Conservation (phyloP, 2,113 vertebrate species). For the Pelecanus crispus region DNA sequence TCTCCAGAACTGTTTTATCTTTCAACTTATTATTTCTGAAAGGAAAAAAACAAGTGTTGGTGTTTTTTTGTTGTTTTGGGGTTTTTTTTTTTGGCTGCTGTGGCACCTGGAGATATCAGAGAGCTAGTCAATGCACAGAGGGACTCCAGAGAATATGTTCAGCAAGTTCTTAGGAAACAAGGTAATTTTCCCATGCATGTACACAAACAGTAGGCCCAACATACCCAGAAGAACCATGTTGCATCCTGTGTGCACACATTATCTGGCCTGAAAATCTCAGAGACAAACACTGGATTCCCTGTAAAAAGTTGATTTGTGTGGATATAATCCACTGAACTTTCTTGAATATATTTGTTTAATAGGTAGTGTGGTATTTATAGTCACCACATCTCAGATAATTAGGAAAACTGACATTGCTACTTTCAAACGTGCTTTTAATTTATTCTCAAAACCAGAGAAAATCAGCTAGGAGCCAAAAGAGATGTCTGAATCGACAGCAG, state of each 20-base stretch:
- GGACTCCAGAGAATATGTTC: neutral
- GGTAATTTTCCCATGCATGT: neutral
- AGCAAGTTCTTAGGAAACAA: neutral
- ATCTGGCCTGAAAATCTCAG: neutral
- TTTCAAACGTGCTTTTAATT: neutral
- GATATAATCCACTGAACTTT: neutral
- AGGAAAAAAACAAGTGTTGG: neutral
- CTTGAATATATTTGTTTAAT: neutral
- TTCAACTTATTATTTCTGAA: neutral
- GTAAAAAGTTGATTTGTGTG: neutral
- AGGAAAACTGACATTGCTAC: neutral
- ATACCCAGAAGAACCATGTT: neutral
- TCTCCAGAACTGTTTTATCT: neutral
- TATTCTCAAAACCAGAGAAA: constrained; percentile 24
- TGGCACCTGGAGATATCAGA: neutral
- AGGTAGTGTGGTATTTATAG: neutral
- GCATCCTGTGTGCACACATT: neutral
- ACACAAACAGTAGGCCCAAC: neutral
- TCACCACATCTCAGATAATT: neutral
- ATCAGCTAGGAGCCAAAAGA: constrained; percentile 3
- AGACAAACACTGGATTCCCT: neutral
- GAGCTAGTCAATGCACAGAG: neutral
- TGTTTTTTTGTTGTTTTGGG: neutral
- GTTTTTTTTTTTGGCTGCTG: neutral
- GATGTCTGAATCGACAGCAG: neutral